These are phyloP conservation scores for Neria commutata DNA, from an alignment of 2,888 invertebrate genomes.

Conservation along the genomic window DNA sequence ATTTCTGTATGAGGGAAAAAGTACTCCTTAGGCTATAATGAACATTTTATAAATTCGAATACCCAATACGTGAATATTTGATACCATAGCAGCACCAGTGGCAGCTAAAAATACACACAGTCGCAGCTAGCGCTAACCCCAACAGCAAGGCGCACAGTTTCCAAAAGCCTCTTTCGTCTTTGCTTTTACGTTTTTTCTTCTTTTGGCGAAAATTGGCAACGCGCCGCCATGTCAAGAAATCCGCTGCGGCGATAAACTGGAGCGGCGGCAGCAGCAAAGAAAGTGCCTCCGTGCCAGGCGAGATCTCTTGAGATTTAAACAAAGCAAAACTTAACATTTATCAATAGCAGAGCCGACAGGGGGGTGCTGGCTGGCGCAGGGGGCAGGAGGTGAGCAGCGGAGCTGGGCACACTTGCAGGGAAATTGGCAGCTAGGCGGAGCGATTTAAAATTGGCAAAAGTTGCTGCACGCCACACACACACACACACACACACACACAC, in stretches of 20 bases:
- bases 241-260: too few species aligned
- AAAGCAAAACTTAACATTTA: slow-evolving; percentile 15
- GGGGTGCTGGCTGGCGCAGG: neutral
- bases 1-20: too few species aligned
- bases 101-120: too few species aligned
- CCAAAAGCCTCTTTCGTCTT: neutral
- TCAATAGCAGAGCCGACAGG: slow-evolving; percentile 5
- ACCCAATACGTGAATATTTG: too few species aligned
- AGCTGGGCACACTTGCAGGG: slow-evolving; percentile 2
- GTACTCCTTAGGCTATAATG: too few species aligned
- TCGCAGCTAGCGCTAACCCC: too few species aligned
- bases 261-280: neutral
- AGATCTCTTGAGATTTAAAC: slow-evolving; percentile 7
- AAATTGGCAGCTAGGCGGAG: neutral
- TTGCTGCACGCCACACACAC: slow-evolving; percentile 8
- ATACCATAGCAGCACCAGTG: too few species aligned
- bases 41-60: too few species aligned
- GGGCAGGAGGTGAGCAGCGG: neutral
- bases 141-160: neutral
- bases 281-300: neutral
- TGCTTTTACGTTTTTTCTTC: neutral
- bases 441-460: slow-evolving; percentile 19
- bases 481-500: neutral
- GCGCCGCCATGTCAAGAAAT: too few species aligned
- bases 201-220: slow-evolving; percentile 1